These are phyloP conservation scores for Tonatia bakeri DNA, from an alignment of 2,113 vertebrate genomes.

Conservation along the genomic window DNA sequence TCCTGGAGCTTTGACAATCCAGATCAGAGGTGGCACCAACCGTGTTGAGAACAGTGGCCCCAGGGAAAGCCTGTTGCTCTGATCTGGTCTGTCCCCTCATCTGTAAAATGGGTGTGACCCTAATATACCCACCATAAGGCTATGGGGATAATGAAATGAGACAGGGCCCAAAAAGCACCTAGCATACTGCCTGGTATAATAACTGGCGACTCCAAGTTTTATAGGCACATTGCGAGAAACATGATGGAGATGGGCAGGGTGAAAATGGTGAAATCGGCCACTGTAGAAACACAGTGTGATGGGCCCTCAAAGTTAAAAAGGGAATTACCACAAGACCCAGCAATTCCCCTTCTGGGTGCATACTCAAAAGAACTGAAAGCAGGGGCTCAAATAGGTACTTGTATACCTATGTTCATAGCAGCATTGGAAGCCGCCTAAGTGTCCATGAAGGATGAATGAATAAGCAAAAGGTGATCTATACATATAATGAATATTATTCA, in stretches of 20 bases:
- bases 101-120: background rate
- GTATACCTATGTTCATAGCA: background rate
- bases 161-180: background rate
- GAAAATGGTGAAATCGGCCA: background rate
- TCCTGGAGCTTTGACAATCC: background rate
- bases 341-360: background rate
- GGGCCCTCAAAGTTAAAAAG: background rate
- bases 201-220: background rate
- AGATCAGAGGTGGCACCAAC: background rate
- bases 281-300: background rate
- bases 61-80: background rate
- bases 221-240: background rate
- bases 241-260: background rate
- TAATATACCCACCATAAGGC: background rate
- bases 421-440: background rate
- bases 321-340: background rate
- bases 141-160: background rate
- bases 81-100: background rate
- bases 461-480: background rate
- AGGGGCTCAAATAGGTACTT: background rate
- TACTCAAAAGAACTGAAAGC: background rate
- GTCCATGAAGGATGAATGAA: background rate
- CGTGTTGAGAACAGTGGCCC: background rate
- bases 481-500: background rate
- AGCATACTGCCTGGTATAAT: background rate